Conservation (phyloP, 2,888 invertebrate species). For the Agriopis aurantiaria region DNA sequence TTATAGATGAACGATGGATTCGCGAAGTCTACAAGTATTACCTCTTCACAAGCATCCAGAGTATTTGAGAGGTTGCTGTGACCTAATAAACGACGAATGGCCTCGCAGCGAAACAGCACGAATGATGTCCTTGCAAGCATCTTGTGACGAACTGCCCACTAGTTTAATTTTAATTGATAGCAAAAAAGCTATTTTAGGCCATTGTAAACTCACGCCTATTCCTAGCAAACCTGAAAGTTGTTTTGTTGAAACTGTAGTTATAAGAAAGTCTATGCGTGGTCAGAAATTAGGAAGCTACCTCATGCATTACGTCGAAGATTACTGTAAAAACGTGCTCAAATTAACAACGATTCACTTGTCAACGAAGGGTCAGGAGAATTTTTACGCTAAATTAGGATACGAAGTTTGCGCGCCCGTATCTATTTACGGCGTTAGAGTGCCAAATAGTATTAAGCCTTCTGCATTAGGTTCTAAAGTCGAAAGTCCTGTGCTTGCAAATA, state of each 20-base stretch:
- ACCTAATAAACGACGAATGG: conserved; percentile 95
- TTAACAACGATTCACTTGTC: conserved; percentile 89
- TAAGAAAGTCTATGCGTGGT: conserved; percentile 89
- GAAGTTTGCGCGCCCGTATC: conserved; percentile 89
- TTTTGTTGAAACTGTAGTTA: conserved; percentile 94
- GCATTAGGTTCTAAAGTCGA: conserved; percentile 49
- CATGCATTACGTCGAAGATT: conserved; percentile 91
- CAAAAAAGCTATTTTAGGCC: conserved; percentile 89
- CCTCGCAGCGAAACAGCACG: conserved; percentile 93
- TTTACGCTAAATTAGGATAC: conserved; percentile 92
- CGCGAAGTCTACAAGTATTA: conserved; percentile 81
- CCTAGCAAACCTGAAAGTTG: conserved; percentile 90
- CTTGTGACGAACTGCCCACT: conserved; percentile 90
- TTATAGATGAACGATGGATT: conserved; percentile 63
- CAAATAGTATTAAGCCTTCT: conserved; percentile 48
- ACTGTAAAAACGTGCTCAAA: conserved; percentile 87
- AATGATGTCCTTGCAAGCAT: conserved; percentile 90
- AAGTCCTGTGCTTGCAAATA: conserved; percentile 54
- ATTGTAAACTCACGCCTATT: conserved; percentile 92
- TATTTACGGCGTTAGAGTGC: conserved; percentile 86
- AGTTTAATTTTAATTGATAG: conserved; percentile 89
- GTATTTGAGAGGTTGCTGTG: conserved; percentile 90
- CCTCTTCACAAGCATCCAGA: conserved; percentile 91
- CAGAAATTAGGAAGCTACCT: conserved; percentile 92
- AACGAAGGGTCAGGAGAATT: conserved; percentile 91